Evolutionary conservation across 2,888 invertebrate genomes (phyloP).

Genomic region (Tuta absoluta): DNA sequence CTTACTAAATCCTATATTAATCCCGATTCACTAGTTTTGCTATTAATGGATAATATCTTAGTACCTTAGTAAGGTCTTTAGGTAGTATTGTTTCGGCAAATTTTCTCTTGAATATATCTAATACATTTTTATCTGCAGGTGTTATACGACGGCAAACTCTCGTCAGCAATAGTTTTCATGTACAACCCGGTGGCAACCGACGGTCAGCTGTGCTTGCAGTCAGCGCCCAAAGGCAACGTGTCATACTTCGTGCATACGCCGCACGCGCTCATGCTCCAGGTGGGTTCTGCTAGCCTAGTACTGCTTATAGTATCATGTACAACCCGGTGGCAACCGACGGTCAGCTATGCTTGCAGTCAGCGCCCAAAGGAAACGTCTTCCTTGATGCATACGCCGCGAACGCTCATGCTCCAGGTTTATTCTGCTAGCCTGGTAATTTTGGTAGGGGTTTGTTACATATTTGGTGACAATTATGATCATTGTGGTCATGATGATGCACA

Average conservation of each 20-base stretch:
- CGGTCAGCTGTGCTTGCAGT: conserved; percentile 98
- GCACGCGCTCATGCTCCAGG: conserved; percentile 99
- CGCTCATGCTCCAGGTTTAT: conserved; percentile 95
- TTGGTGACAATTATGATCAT: not conserved
- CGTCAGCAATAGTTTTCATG: conserved; percentile 98
- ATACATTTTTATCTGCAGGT: conserved; percentile 82
- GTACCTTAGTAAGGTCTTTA: not conserved
- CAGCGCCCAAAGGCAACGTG: conserved; percentile 97
- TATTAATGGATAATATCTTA: not conserved
- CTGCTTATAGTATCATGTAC: conserved; percentile 80
- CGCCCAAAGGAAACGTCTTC: conserved; percentile 98
- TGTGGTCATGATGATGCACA: not conserved
- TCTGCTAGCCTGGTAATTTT: conserved; percentile 44
- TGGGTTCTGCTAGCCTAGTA: conserved; percentile 45
- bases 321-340: conserved; percentile 99
- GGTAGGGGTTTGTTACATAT: conserved; percentile 1
- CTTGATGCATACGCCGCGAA: conserved; percentile 99
- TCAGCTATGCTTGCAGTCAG: conserved; percentile 98
- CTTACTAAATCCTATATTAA: conserved; percentile 1
- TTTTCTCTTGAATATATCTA: conserved; percentile 11
- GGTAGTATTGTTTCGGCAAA: not conserved
- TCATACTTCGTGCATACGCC: conserved; percentile 99
- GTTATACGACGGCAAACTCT: conserved; percentile 98
- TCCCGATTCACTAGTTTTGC: not conserved
- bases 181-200: conserved; percentile 99